Conservation (phyloP, 1,140 invertebrate genomes). For the Prorops nasuta region DNA sequence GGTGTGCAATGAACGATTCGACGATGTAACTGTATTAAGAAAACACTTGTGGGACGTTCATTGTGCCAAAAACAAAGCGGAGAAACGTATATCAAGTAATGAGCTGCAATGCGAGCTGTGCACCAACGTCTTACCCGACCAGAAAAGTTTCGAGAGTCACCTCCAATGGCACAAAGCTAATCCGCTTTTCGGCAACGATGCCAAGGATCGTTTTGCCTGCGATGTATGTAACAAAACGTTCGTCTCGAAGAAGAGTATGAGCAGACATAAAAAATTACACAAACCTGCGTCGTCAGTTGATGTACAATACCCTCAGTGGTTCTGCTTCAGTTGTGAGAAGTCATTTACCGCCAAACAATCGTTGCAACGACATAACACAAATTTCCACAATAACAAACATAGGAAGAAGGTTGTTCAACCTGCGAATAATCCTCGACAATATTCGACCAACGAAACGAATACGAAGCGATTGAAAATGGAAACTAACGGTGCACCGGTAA, state of each 20-base stretch:
- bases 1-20: constrained; percentile 48
- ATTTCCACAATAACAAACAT: constrained; percentile 13
- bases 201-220: constrained; percentile 54
- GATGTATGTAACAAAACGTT: constrained; percentile 64
- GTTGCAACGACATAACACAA: constrained; percentile 20
- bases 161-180: constrained; percentile 55
- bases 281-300: no score
- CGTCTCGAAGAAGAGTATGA: constrained; percentile 49
- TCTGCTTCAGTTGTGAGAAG: constrained; percentile 55
- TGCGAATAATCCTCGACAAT: no score
- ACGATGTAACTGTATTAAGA: constrained; percentile 39
- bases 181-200: constrained; percentile 36
- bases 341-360: constrained; percentile 54
- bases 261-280: constrained; percentile 57
- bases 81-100: constrained; percentile 40
- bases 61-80: constrained; percentile 43
- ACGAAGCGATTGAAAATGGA: constrained; percentile 5
- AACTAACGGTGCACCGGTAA: background rate
- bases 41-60: constrained; percentile 53
- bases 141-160: constrained; percentile 57
- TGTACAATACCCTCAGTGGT: background rate
- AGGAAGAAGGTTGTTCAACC: no score
- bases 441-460: background rate
- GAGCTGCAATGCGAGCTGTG: constrained; percentile 62
- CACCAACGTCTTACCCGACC: constrained; percentile 60